A percentile compares a stretch with the other conserved stretches of the same genome.
Conservation (phyloP, 1,140 invertebrate species). For the Tetragnatha versicolor region DNA sequence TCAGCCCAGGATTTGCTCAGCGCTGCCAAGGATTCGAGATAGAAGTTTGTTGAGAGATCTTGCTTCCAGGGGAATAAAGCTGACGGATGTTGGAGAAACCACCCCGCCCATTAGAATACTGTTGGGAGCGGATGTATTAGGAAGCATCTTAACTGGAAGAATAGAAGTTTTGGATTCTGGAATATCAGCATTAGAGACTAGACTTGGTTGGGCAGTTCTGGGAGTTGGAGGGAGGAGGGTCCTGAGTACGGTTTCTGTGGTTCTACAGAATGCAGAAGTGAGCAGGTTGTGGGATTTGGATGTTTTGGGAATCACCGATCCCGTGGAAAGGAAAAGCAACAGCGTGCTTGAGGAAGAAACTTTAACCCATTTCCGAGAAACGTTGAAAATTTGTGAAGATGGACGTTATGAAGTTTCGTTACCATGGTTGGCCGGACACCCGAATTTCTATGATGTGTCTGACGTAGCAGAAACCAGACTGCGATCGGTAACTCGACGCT, state of each 20-base stretch:
- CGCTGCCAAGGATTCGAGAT: neutral
- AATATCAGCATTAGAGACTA: constrained; percentile 11
- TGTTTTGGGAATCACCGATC: constrained; percentile 12
- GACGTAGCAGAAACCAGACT: constrained; percentile 25
- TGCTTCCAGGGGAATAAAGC: neutral
- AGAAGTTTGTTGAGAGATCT: neutral
- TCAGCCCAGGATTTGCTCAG: constrained; percentile 36
- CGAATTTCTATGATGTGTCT: neutral
- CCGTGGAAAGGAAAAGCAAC: neutral
- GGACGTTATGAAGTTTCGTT: constrained; percentile 15
- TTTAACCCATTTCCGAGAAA: constrained; percentile 10
- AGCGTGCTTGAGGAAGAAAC: constrained; percentile 24
- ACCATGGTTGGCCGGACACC: constrained; percentile 20
- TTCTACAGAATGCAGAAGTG: constrained; percentile 13
- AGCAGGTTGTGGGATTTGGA: constrained; percentile 11
- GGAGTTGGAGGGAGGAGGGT: neutral
- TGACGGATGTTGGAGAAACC: constrained; percentile 20
- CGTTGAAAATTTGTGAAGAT: neutral
- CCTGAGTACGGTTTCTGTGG: neutral
- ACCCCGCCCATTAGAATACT: constrained; percentile 14
- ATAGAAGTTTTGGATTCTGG: constrained; percentile 3
- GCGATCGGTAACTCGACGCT: neutral
- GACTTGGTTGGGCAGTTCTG: constrained; percentile 30
- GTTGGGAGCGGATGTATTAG: constrained; percentile 31
- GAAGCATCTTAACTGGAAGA: constrained; percentile 32